Conservation (phyloP, 2,888 invertebrate species). For the Apocheima hispidaria region DNA sequence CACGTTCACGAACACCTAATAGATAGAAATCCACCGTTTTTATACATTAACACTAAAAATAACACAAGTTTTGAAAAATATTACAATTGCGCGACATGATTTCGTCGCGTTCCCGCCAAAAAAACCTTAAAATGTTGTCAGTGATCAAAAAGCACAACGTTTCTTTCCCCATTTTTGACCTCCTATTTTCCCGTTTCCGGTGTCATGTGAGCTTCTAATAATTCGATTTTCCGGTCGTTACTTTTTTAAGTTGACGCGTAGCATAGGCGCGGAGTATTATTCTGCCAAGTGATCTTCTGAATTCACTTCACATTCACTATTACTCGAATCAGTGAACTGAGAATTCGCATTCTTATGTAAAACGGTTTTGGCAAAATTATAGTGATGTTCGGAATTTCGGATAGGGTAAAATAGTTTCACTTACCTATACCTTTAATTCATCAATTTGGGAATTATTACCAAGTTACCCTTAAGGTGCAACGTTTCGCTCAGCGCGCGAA, state of each 20-base stretch:
- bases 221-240: constrained; percentile 69
- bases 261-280: constrained; percentile 45
- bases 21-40: not conserved
- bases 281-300: constrained; percentile 55
- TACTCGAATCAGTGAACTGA: constrained; percentile 76
- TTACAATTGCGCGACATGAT: not conserved
- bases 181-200: constrained; percentile 29
- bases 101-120: not conserved
- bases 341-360: constrained; percentile 79
- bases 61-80: not conserved
- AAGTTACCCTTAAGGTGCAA: too few species aligned
- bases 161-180: constrained; percentile 28
- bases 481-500: too few species aligned
- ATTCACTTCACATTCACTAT: constrained; percentile 71
- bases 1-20: too few species aligned
- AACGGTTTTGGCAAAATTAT: constrained; percentile 57
- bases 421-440: too few species aligned
- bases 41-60: too few species aligned
- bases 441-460: too few species aligned
- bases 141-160: constrained; percentile 9
- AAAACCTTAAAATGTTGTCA: constrained; percentile 14
- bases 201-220: constrained; percentile 49
- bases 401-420: not conserved
- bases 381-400: constrained; percentile 30
- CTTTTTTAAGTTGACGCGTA: constrained; percentile 58